Evolutionary conservation across 2,113 vertebrate species (phyloP).

Genomic region (Cyanoramphus novaezelandiae): DNA sequence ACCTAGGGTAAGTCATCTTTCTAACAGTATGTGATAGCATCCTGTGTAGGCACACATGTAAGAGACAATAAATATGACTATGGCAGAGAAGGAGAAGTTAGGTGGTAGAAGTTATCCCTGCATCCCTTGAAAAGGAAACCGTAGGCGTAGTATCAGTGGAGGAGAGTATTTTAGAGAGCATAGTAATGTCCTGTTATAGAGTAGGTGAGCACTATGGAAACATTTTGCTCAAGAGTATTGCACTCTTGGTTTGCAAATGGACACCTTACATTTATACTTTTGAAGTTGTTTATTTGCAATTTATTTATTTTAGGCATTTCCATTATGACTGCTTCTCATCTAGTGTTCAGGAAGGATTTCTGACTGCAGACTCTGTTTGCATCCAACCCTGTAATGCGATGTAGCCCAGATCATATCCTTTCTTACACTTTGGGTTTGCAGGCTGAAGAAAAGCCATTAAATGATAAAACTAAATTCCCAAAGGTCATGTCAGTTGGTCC

Average conservation of each 20-base stretch:
- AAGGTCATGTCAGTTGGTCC: not conserved
- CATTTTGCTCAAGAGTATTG: not conserved
- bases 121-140: not conserved
- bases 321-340: not conserved
- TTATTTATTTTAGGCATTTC: not conserved
- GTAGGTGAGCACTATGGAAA: not conserved
- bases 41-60: not conserved
- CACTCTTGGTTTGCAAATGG: not conserved
- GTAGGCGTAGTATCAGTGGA: not conserved
- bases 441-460: not conserved
- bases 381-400: not conserved
- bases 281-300: not conserved
- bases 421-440: not conserved
- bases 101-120: not conserved
- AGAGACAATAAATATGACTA: accelerated
- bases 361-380: not conserved
- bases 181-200: not conserved
- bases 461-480: not conserved
- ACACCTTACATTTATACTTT: not conserved
- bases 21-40: not conserved
- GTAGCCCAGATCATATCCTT: not conserved
- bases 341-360: not conserved
- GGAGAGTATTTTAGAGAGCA: not conserved
- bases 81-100: not conserved
- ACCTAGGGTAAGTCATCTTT: not conserved